Percentiles rank a stretch among this genome's conserved stretches.
Conservation (phyloP, 2,113 vertebrate genomes). For the Indri indri region DNA sequence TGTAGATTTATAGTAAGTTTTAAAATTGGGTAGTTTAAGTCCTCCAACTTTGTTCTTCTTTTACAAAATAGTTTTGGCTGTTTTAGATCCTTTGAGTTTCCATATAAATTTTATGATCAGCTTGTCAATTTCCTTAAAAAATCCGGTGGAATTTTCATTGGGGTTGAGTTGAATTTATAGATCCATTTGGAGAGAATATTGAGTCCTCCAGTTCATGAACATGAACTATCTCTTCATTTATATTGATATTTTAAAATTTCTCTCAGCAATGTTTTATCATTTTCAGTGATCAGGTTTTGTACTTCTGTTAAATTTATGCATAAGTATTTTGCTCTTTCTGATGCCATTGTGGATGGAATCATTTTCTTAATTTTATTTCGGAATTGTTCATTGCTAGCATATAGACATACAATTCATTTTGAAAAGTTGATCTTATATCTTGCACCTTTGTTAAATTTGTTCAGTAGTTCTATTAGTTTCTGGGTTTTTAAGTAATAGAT, state of each 20-base stretch:
- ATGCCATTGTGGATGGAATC: neutral
- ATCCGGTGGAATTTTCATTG: neutral
- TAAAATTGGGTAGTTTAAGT: slow-evolving; percentile 2
- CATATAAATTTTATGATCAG: neutral
- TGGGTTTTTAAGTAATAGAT: neutral
- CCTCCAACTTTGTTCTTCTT: neutral
- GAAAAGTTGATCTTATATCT: neutral
- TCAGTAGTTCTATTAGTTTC: neutral
- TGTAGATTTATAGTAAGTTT: slow-evolving; percentile 30
- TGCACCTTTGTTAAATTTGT: neutral
- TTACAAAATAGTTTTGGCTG: neutral
- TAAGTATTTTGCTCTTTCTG: neutral
- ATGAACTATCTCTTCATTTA: neutral
- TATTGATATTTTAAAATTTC: neutral
- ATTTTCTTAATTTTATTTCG: neutral
- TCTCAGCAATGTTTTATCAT: neutral
- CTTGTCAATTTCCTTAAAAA: neutral
- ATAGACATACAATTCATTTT: neutral
- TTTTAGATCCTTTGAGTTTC: neutral
- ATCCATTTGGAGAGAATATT: neutral
- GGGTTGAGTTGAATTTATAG: neutral
- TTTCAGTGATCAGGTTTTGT: neutral
- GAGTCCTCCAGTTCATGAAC: neutral
- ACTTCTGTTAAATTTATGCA: slow-evolving; percentile 1
- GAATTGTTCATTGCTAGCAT: neutral